Conservation (phyloP, 1,140 invertebrate genomes). For the Sycophaga agraensis region DNA sequence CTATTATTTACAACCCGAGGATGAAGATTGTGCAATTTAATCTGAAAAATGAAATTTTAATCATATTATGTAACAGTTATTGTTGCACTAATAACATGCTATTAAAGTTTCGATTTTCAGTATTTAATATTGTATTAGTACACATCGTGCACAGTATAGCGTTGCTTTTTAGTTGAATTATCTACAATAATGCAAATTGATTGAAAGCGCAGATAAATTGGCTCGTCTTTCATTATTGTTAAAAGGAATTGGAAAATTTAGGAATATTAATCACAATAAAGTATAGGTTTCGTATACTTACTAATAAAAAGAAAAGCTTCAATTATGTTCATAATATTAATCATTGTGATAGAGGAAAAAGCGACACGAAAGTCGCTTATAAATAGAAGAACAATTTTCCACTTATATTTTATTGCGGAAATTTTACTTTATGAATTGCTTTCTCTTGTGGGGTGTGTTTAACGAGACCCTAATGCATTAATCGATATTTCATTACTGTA, state of each 20-base stretch:
- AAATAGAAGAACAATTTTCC: not conserved
- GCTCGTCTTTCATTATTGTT: not conserved
- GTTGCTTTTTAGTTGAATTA: not conserved
- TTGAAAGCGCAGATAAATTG: not conserved
- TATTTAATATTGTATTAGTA: not conserved
- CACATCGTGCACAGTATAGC: too few species aligned
- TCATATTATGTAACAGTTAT: too few species aligned
- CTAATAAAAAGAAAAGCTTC: not conserved
- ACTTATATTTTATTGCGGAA: not conserved
- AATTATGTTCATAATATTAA: too few species aligned
- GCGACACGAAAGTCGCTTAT: too few species aligned
- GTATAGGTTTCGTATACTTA: not conserved
- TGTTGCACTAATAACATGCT: too few species aligned
- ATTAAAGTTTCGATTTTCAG: not conserved
- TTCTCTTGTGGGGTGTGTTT: too few species aligned
- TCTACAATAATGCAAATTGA: constrained; percentile 4
- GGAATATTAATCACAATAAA: not conserved
- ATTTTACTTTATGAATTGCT: not conserved
- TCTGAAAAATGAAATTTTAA: too few species aligned
- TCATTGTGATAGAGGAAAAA: too few species aligned
- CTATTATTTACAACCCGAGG: too few species aligned
- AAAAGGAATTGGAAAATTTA: not conserved
- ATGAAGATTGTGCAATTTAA: too few species aligned
- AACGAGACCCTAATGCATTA: constrained; percentile 4
- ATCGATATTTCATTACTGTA: not conserved